phyloP scores from a whole-genome alignment of 2,797 vertebrate genomes.

The Borostomias antarcticus region DNA sequence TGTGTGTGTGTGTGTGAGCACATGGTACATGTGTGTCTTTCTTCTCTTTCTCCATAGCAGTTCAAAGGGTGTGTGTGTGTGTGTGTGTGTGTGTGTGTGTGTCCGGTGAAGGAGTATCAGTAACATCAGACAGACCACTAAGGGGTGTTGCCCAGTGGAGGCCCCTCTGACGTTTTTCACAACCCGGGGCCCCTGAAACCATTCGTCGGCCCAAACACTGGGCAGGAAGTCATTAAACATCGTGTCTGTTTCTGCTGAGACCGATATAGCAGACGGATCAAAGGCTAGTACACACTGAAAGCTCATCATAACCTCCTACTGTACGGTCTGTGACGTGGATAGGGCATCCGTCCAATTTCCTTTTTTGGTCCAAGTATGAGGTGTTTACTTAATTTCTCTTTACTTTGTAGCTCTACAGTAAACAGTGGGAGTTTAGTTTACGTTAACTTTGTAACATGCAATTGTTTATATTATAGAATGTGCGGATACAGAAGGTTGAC shows the following conservation, averaged over 20 bases:
- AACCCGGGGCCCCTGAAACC: not conserved
- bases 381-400: not conserved
- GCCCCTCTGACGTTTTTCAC: slow-evolving; percentile 1
- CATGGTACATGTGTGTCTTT: not conserved
- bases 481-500: no score
- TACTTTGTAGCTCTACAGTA: not conserved
- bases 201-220: not conserved
- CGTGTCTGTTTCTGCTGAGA: slow-evolving; percentile 3
- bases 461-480: no score
- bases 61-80: slow-evolving; percentile 35
- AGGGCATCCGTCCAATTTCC: not conserved
- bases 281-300: not conserved
- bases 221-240: not conserved
- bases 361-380: not conserved
- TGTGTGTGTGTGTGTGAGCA: not conserved
- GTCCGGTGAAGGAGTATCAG: not conserved
- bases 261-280: not conserved
- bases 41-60: slow-evolving; percentile 37
- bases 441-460: not conserved
- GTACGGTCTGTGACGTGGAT: not conserved
- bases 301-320: not conserved
- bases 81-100: not conserved
- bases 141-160: not conserved
- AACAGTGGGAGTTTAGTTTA: not conserved
- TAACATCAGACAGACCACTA: slow-evolving; percentile 3